Conservation (phyloP, 2,113 vertebrate species). For the Onychostoma macrolepis region DNA sequence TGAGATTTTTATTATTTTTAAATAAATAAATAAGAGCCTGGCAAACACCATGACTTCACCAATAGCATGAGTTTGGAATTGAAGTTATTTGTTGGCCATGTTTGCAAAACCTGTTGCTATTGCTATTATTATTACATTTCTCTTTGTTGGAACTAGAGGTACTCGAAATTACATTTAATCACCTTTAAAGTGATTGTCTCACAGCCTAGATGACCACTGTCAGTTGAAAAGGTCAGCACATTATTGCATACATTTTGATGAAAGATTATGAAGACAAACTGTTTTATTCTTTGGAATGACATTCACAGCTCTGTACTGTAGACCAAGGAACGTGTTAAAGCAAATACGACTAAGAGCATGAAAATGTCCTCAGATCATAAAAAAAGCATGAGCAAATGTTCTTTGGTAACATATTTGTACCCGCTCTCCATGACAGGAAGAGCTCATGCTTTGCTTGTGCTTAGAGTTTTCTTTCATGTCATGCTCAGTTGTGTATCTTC, state of each 20-base stretch:
- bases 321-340: not conserved
- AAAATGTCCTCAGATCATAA: not conserved
- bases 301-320: not conserved
- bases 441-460: constrained; percentile 8
- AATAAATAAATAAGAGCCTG: not conserved
- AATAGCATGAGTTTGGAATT: not conserved
- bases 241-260: not conserved
- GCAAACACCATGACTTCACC: not conserved
- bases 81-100: not conserved
- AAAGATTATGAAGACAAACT: not conserved
- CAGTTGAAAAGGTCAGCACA: not conserved
- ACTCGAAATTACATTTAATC: not conserved
- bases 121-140: not conserved
- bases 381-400: not conserved
- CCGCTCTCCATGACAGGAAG: not conserved
- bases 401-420: not conserved
- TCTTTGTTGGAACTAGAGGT: not conserved
- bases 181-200: not conserved
- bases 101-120: not conserved
- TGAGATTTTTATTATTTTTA: not conserved
- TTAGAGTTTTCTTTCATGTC: constrained; percentile 9
- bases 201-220: not conserved
- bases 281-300: not conserved
- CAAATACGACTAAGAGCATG: not conserved
- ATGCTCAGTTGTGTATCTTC: constrained; percentile 24